Evolutionary conservation across 2,888 invertebrate genomes (phyloP), one percentile per base, ranked within the genome.

Genomic region (Deilephila porcellus): DNA sequence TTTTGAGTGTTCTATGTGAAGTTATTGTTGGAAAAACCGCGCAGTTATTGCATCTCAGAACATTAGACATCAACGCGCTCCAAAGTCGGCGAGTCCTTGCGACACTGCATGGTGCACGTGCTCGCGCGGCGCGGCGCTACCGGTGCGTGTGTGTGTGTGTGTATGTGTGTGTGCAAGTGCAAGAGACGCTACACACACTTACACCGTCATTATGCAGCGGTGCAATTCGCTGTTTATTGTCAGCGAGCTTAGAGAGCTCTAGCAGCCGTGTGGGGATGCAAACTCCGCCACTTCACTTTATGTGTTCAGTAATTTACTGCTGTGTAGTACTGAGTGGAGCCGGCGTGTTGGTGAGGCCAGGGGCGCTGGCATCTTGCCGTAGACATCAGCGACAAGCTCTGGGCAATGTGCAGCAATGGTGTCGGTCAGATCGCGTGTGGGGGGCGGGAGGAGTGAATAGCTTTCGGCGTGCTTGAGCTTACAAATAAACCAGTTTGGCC

Each of bases 401-500:
- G 25, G 2, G 52, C 17, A 45, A 20, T 25, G 25, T 20, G 20
- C 8, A 34, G 71, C 19, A 14, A 53, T 45, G 60, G 45, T 62
- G n/a, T 71, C 59, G 32, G 70, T 62, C 64, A 60, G 20, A 64
- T 11, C 37, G 72, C 70, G 73, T 60, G 72, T n/a, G 56, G 56
- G 53, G 63, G 34, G 71, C 63, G 64, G 71, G 29, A 64, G 71
- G 67, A 60, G 45, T 20, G 60, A 75, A 81, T 79, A 86, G 88
- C 88, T 90, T 89, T 89, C 87, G 90, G 89, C 85, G 82, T 79
- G 89, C 85, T 82, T 79, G 80, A 84, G 85, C 86, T 86, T 84
- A 90, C 91, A 88, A 88, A 91, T 85, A 91, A 93, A 92, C 93
- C 91, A 84, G 92, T 92, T 91, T 80, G 82, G 77, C 74, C 81